Evolutionary conservation across 2,888 invertebrate genomes (phyloP), one percentile per base, ranked within the genome.

Genomic region (Pachydiplax longipennis): DNA sequence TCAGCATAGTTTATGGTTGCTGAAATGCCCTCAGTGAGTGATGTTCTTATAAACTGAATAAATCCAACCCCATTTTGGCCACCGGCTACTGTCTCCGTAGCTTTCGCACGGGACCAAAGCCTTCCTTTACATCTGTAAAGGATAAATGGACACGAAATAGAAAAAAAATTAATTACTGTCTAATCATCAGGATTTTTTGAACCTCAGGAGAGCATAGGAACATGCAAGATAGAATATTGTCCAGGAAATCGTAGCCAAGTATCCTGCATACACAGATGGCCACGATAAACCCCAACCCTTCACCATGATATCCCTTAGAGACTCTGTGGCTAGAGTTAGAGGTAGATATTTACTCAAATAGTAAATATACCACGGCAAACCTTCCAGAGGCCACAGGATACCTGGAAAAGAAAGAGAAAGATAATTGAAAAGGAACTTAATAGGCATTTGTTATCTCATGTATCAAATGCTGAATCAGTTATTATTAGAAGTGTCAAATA

Each of bases 291-390:
- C 87, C 87, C 87, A 87, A 5, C 87, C 87, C 25, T 87, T 87
- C 15, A 65, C 37, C 87, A 87, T 87, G 22, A 87, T 87, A n/a
- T 87, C 87, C 87, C 87, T 87, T 12, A 87, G 65, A 37, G 87
- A 87, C n/a, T 61, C 37, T 4, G 87, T 61, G 58, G 87, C 61
- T n/a, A 87, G 58, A n/a, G 87, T 65, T 13, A 87, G 37, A 2
- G 87, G 87, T 18, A 87, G 87, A 37, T 37, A 87, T 37, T 65
- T 61, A n/a, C 87, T 87, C 87, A 87, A 10, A 37, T 65, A 61
- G 12, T 31, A 6, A n/a, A 87, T 61, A 13, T 37, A 87, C 87
- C 87, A 35, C 0, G 87, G 87, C 3, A 87, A 31, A 35, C 87
- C 87, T 37, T 87, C 87, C 58, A 87, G 61, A 18, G 87, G 87